Base-by-base conservation (phyloP, 2,888 invertebrate species). In the Eulithis prunata region DNA sequence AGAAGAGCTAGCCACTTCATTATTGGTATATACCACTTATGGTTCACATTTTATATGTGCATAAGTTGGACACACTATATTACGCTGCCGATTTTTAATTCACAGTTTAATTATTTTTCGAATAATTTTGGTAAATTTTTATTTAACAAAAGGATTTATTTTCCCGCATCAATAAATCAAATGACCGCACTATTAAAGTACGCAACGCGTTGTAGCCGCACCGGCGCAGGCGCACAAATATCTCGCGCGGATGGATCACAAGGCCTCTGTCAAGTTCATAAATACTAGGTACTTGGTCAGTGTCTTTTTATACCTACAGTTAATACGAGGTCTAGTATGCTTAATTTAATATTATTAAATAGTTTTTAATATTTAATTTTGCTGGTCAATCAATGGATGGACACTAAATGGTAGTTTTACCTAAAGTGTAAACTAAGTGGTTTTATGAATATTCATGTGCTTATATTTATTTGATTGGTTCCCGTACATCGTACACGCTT, bases 1-100 rank as follows among this genome's bases (percentile, higher is more conserved):
- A 83, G 13, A 59, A 92, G 78, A 57, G 82, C 85, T 71, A 87
- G 43, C 90, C 90, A 91, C 84, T 91, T 91, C 88, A 88, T 87
- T 49, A 52, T 74, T 11, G 32, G 28, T 53, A n/a, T n/a, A n/a
- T n/a, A 61, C 2, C 56, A 38, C 63, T 53, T 57, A 41, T 4
- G n/a, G 13, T 12, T 64, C 54, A 64, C 49, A 61, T 38, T 54
- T 55, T 55, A 21, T 14, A 52, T 12, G 11, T 41, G 38, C 14
- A 47, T 6, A 0, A 13, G 36, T 45, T 45, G 12, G n/a, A 45
- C 4, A n/a, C 45, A 5, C 12, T n/a, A 45, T 4, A 4, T n/a
- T 45, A 41, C 10, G 12, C 47, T 21, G 47, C 28, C 21, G 41
- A 8, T 51, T 51, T 49, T 10, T 49, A 49, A 3, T 13, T 13